These are phyloP conservation scores for Myioborus miniatus DNA, from an alignment of 2,797 vertebrate genomes.

Conservation along the genomic window DNA sequence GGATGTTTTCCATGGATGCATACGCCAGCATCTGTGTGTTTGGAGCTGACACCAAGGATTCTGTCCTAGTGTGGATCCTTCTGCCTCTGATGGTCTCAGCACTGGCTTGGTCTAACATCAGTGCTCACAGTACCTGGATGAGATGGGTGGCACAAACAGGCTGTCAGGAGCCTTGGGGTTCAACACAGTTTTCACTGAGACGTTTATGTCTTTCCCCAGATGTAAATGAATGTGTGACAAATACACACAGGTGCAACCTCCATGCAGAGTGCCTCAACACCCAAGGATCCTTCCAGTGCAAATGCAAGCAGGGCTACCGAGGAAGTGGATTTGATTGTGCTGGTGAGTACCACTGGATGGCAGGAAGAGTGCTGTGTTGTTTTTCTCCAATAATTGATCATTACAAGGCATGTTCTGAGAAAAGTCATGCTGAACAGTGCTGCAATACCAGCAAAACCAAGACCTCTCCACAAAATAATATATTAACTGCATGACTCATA, in stretches of 20 bases:
- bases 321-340: slow-evolving; percentile 90
- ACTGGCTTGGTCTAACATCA: background rate
- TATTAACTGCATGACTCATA: background rate
- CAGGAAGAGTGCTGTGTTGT: background rate
- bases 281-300: slow-evolving; percentile 91
- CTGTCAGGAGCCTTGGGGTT: background rate
- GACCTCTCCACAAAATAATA: background rate
- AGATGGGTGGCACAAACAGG: background rate
- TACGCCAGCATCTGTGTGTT: background rate
- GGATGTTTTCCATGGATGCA: background rate
- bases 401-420: background rate
- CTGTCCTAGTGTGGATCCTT: background rate
- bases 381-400: background rate
- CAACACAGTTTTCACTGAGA: background rate
- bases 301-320: slow-evolving; percentile 89
- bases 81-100: background rate
- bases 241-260: slow-evolving; percentile 84
- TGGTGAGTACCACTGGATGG: slow-evolving; percentile 78
- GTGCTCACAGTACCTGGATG: background rate
- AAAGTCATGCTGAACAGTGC: background rate
- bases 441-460: background rate
- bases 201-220: slow-evolving; percentile 77
- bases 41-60: background rate
- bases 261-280: slow-evolving; percentile 91
- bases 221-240: slow-evolving; percentile 86